Evolutionary conservation across 2,113 vertebrate species (phyloP), one percentile per base, ranked within the genome.

Genomic region (Marmota flaviventris): DNA sequence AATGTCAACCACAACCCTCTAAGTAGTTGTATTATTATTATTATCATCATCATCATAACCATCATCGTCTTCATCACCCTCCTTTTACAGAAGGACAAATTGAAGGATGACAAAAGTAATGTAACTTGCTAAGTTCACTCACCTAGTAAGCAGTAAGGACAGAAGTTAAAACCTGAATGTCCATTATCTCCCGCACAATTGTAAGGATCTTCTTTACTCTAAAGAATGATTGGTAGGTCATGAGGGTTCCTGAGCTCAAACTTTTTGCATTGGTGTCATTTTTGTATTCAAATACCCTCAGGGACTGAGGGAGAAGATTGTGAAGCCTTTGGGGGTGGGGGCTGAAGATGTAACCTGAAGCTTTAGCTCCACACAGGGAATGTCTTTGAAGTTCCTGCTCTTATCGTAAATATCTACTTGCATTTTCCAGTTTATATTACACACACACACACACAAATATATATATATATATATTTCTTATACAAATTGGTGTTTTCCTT

Each of bases 301-400:
- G 67, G 20, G 51, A 37, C 14, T 77, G 24, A 37, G 48, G 27
- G 53, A 11, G 32, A 81, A 90, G 70, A 95, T 95, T 75, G 81
- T 13, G 1, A 45, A 65, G 75, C 67, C 63, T 29, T n/a, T 25
- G 25, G 24, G 48, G 56, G 20, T 58, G 20, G 56, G 56, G 56
- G 3, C 39, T 84, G 70, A 96, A 91, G 42, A 90, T 84, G 79
- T 56, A 97, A 96, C 63, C 8, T 27, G 90, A 97, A 94, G 81
- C 48, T 58, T 90, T 27, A 2, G 8, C 25, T 96, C 42, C 14
- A 70, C 87, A 42, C 39, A 76, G 51, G 85, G 75, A 86, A 89
- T 92, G 83, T 79, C 84, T 97, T 92, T 96, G 94, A 92, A 96
- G 95, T 96, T 34, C 20, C 8, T 20, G 56, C 39, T 93, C 88